These are phyloP conservation scores for Balearica regulorum DNA, from an alignment of 2,797 vertebrate species.

Conservation along the genomic window DNA sequence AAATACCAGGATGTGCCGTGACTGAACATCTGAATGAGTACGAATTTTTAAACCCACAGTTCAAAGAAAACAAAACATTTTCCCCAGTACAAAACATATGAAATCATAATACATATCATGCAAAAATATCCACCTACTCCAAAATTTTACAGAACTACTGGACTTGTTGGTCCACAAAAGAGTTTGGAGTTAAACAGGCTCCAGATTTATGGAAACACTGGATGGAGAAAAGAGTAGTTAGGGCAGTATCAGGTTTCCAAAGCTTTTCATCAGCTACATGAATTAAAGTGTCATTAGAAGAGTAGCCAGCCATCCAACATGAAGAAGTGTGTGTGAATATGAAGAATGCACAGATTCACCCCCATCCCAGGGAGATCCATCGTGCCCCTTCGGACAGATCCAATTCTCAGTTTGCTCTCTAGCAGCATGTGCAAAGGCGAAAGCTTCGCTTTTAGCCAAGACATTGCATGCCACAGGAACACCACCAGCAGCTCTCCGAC, in stretches of 20 bases:
- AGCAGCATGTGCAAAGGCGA: background rate
- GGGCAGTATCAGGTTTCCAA: background rate
- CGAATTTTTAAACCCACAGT: background rate
- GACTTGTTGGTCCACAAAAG: background rate
- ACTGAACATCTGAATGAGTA: background rate
- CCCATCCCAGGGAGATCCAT: background rate
- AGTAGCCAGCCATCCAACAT: background rate
- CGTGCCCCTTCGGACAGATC: accelerated
- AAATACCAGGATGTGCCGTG: background rate
- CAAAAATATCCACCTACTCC: background rate
- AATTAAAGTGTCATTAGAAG: background rate
- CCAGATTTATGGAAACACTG: background rate
- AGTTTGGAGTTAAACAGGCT: background rate
- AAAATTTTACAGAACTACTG: background rate
- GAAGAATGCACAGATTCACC: background rate
- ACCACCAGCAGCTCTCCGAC: accelerated
- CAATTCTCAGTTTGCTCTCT: background rate
- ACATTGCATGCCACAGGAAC: background rate
- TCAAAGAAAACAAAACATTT: background rate
- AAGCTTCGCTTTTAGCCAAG: background rate
- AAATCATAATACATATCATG: background rate
- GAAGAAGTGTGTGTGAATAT: accelerated
- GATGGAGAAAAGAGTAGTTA: background rate
- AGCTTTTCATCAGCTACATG: background rate
- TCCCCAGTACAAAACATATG: background rate